Conservation (phyloP, 2,888 invertebrate species). For the Ornithoptera priamus region DNA sequence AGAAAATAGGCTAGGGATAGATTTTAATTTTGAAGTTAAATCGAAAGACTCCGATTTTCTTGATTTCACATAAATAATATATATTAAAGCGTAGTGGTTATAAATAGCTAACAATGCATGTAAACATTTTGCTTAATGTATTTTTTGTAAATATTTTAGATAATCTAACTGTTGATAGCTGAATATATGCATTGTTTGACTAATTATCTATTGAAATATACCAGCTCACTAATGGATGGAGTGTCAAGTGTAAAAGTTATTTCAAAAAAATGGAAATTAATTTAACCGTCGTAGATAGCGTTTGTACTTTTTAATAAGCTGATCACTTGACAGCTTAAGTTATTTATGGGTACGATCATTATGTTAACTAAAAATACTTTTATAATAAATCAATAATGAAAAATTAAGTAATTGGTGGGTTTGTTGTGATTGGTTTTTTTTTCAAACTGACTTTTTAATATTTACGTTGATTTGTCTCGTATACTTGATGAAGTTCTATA, state of each 20-base stretch:
- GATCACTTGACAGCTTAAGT: constrained; percentile 17
- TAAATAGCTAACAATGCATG: no score
- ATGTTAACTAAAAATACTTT: neutral
- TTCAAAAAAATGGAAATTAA: constrained; percentile 26
- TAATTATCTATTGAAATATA: constrained; percentile 26
- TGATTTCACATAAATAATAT: no score
- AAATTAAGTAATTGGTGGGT: neutral
- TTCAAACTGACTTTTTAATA: neutral
- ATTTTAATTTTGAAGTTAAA: no score
- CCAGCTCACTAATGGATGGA: constrained; percentile 21
- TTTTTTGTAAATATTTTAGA: neutral
- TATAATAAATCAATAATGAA: neutral
- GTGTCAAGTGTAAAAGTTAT: constrained; percentile 24
- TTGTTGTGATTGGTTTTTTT: neutral
- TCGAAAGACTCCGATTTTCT: no score
- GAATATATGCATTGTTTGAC: constrained; percentile 9
- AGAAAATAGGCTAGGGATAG: neutral
- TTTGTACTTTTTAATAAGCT: constrained; percentile 24
- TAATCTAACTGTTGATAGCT: neutral
- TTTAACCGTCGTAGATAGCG: constrained; percentile 24
- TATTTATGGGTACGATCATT: constrained; percentile 22
- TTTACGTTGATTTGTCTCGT: neutral
- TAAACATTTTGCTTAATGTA: neutral
- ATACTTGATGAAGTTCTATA: neutral
- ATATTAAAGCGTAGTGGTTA: no score